phyloP scores from a whole-genome alignment of 2,888 invertebrate species.

The Amiota mariae region DNA sequence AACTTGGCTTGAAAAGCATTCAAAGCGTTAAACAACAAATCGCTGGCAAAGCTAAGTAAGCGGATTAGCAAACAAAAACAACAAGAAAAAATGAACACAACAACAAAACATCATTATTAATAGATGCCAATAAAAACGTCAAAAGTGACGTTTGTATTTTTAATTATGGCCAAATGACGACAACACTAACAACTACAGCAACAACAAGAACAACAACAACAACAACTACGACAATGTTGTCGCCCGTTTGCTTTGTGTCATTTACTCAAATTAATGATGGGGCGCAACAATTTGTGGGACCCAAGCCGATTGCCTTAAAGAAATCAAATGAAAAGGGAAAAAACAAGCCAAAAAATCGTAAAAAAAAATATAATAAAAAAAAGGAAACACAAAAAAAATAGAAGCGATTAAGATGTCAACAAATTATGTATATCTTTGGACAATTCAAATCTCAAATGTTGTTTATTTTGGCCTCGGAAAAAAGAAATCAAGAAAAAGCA shows the following conservation, averaged over 20 bases:
- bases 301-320: background rate
- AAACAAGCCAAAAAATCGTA: background rate
- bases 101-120: slow-evolving; percentile 23
- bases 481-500: no score
- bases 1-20: slow-evolving; percentile 34
- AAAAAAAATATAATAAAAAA: no score
- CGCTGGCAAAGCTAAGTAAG: slow-evolving; percentile 49
- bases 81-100: slow-evolving; percentile 1
- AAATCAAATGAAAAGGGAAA: background rate
- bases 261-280: slow-evolving; percentile 45
- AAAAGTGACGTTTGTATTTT: slow-evolving; percentile 58
- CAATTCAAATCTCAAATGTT: slow-evolving; percentile 49
- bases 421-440: slow-evolving; percentile 50
- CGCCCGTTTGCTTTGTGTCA: slow-evolving; percentile 42
- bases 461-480: slow-evolving; percentile 17
- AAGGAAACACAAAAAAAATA: background rate
- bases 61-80: slow-evolving; percentile 5
- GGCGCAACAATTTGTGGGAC: background rate
- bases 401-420: slow-evolving; percentile 61
- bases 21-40: slow-evolving; percentile 28
- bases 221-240: background rate
- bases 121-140: slow-evolving; percentile 36
- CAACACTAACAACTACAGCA: background rate
- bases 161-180: slow-evolving; percentile 50
- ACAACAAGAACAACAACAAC: no score